A percentile compares a stretch with the other conserved stretches of the same genome.
These are phyloP conservation scores for Elephas maximus DNA, from an alignment of 2,113 vertebrate genomes.

Conservation along the genomic window DNA sequence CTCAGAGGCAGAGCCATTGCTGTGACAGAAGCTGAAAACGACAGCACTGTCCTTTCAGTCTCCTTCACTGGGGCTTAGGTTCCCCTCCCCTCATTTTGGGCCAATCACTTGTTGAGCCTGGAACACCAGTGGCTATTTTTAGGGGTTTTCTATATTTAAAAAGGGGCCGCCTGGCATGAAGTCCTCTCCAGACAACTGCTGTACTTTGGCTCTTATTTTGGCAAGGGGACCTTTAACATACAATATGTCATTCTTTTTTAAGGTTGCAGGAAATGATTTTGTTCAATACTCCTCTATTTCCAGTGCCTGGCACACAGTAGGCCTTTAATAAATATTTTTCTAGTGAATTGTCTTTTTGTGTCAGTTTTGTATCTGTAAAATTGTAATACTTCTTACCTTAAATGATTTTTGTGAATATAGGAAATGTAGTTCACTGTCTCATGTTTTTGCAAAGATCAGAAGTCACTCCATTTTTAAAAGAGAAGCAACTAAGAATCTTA, in stretches of 20 bases:
- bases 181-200: constrained; percentile 43
- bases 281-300: background rate
- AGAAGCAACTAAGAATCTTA: background rate
- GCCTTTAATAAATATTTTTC: constrained; percentile 9
- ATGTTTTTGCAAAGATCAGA: constrained; percentile 13
- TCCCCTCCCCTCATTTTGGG: background rate
- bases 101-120: constrained; percentile 75
- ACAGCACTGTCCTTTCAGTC: constrained; percentile 47
- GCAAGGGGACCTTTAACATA: constrained; percentile 9
- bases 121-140: constrained; percentile 73
- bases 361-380: background rate
- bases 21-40: background rate
- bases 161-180: background rate
- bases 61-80: constrained; percentile 2
- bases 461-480: background rate
- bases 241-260: background rate
- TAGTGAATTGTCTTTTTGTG: constrained; percentile 1
- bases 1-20: constrained; percentile 75
- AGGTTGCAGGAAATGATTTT: background rate
- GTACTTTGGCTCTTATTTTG: background rate
- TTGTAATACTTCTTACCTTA: background rate
- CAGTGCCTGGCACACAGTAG: background rate
- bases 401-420: background rate
- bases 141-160: constrained; percentile 78
- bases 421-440: background rate